Evolutionary conservation across 2,797 vertebrate species (phyloP).

Genomic region (Naso thynnoides): DNA sequence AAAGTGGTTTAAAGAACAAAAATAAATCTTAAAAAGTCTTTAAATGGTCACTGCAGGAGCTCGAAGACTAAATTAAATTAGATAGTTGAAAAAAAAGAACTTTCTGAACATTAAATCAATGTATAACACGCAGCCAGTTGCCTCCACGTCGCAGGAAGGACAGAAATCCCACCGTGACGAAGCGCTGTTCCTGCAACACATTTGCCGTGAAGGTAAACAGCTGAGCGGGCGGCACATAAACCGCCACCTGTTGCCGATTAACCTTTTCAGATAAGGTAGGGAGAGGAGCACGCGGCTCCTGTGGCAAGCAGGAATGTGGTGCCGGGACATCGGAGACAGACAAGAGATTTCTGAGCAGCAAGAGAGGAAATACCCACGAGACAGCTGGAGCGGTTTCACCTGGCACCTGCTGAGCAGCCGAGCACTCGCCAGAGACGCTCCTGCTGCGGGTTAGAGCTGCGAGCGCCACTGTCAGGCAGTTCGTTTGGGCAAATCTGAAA

Average conservation of each 20-base stretch:
- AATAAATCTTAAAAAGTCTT: neutral
- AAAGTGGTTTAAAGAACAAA: constrained; percentile 3
- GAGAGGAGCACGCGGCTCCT: constrained; percentile 36
- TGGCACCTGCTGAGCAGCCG: constrained; percentile 79
- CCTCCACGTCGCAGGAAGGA: neutral
- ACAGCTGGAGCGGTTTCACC: constrained; percentile 78
- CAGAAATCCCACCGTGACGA: constrained; percentile 48
- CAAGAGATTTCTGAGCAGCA: constrained; percentile 54
- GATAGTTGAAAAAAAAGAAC: neutral
- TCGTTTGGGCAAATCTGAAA: constrained; percentile 15
- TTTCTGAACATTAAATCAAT: neutral
- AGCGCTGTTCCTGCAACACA: constrained; percentile 51
- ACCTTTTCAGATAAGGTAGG: constrained; percentile 75
- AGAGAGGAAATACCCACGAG: constrained; percentile 62
- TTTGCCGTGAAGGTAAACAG: constrained; percentile 70
- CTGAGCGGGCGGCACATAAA: constrained; percentile 74
- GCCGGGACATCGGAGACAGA: constrained; percentile 62
- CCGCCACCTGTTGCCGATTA: constrained; percentile 82
- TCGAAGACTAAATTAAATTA: neutral
- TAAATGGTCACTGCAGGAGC: neutral
- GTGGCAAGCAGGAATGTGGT: constrained; percentile 57
- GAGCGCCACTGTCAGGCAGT: constrained; percentile 34
- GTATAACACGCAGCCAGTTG: constrained; percentile 11
- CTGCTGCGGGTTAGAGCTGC: constrained; percentile 34
- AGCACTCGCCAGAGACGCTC: constrained; percentile 37